Evolutionary conservation across 2,888 invertebrate genomes (phyloP).

Genomic region (Heliconius cydno): DNA sequence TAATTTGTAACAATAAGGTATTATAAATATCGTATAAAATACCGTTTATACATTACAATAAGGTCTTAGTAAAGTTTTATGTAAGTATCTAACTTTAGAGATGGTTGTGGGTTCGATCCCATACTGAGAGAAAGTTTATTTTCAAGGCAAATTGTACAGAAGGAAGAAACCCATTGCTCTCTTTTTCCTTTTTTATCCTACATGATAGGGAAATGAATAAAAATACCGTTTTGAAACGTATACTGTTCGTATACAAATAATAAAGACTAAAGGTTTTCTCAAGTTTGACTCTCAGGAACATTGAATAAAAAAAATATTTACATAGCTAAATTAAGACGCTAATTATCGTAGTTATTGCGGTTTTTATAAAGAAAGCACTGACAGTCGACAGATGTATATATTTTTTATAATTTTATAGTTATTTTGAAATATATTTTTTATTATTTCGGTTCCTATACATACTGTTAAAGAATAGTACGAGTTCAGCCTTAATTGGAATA

Average conservation of each 20-base stretch:
- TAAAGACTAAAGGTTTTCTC: not conserved
- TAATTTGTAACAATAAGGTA: constrained; percentile 10
- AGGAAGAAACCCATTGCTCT: not conserved
- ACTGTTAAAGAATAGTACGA: constrained; percentile 9
- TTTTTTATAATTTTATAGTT: not conserved
- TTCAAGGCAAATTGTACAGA: not conserved
- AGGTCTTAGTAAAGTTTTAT: not conserved
- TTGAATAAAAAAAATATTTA: not conserved
- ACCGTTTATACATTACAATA: constrained; percentile 3
- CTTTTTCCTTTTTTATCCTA: too few species aligned
- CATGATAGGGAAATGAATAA: too few species aligned
- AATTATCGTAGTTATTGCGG: not conserved
- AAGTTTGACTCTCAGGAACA: not conserved
- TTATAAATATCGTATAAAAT: not conserved
- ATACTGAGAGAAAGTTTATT: too few species aligned
- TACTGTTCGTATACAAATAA: too few species aligned
- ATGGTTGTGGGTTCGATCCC: not conserved
- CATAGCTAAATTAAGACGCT: not conserved
- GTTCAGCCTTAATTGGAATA: constrained; percentile 57
- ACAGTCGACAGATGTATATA: constrained; percentile 1
- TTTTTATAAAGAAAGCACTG: not conserved
- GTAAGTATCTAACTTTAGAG: not conserved
- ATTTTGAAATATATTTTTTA: not conserved
- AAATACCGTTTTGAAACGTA: not conserved
- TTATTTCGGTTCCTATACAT: constrained; percentile 23